phyloP scores from a whole-genome alignment of 2,797 vertebrate species.

The Nyctalus aviator region DNA sequence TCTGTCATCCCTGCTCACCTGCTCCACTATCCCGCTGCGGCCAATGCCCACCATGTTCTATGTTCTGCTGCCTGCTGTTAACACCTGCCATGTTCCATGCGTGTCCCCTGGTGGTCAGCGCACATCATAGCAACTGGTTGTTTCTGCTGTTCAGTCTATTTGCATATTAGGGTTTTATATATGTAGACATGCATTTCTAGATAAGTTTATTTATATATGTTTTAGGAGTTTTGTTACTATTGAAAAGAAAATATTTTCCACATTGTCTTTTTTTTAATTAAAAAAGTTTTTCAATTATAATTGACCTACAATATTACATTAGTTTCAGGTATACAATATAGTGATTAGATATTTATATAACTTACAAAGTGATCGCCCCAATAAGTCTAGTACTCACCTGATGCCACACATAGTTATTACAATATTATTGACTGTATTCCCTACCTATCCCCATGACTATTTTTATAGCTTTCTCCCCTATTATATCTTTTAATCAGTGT shows the following conservation, averaged over 20 bases:
- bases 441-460: not conserved
- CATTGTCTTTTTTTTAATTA: not conserved
- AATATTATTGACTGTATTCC: not conserved
- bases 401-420: not conserved
- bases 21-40: too few species aligned
- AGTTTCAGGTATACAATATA: not conserved
- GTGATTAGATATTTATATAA: not conserved
- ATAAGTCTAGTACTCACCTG: not conserved
- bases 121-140: too few species aligned
- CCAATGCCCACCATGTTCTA: too few species aligned
- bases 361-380: not conserved
- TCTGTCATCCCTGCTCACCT: too few species aligned
- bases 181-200: not conserved
- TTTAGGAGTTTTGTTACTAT: slow-evolving; percentile 34
- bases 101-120: too few species aligned
- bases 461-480: too few species aligned
- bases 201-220: slow-evolving; percentile 26
- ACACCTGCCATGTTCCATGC: too few species aligned
- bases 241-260: not conserved
- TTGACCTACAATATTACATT: not conserved
- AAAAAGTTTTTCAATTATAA: not conserved
- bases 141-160: too few species aligned
- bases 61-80: too few species aligned
- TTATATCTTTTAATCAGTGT: not conserved
- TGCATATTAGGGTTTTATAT: too few species aligned